These are phyloP conservation scores for Puntigrus tetrazona DNA, from an alignment of 2,113 vertebrate genomes.

Conservation along the genomic window DNA sequence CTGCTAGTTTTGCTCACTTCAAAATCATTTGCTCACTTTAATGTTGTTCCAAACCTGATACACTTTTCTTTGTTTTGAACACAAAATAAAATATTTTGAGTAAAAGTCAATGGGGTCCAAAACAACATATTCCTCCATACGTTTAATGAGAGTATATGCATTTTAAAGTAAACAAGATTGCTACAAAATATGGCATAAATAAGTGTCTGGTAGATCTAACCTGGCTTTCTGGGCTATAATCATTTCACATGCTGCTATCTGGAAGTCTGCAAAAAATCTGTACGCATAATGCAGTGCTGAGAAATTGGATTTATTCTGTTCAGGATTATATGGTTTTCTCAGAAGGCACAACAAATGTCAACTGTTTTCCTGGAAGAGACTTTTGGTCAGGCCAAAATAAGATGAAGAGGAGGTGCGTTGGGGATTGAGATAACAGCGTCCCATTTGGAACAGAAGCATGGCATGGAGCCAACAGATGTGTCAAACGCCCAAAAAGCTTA, in stretches of 20 bases:
- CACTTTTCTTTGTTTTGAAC: neutral
- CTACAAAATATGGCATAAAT: neutral
- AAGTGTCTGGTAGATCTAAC: neutral
- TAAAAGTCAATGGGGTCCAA: neutral
- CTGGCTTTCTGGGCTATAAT: neutral
- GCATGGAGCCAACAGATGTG: conserved; percentile 2
- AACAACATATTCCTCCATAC: neutral
- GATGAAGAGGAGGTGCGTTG: neutral
- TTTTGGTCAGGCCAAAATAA: conserved; percentile 35
- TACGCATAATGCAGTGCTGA: conserved; percentile 23
- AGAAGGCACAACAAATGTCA: conserved; percentile 45
- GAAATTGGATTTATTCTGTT: conserved; percentile 33
- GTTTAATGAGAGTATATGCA: neutral
- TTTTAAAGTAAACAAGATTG: neutral
- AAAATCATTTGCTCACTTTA: neutral
- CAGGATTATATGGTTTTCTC: conserved; percentile 41
- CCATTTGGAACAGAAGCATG: conserved; percentile 20
- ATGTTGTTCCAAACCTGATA: neutral
- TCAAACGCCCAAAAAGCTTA: conserved; percentile 29
- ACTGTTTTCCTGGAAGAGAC: conserved; percentile 25
- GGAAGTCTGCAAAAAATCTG: conserved; percentile 8
- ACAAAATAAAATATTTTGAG: neutral
- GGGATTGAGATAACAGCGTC: conserved; percentile 12
- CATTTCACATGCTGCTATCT: neutral
- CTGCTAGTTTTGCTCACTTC: neutral